These are phyloP conservation scores for Myotis daubentonii DNA, from an alignment of 2,797 vertebrate genomes.

Conservation along the genomic window DNA sequence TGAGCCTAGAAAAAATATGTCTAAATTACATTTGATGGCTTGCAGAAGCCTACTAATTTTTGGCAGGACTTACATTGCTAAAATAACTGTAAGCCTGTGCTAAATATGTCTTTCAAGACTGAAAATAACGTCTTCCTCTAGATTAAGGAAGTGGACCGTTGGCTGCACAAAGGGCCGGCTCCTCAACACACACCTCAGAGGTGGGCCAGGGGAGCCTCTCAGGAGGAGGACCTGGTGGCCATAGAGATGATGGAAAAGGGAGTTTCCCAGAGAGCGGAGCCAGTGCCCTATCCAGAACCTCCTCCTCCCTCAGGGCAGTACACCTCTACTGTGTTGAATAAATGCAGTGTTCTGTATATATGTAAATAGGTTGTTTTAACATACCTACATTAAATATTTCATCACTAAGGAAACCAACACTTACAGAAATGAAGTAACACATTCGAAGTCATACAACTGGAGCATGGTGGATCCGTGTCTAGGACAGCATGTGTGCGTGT, in stretches of 20 bases:
- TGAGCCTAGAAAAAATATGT: neutral
- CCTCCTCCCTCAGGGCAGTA: neutral
- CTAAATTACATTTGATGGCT: neutral
- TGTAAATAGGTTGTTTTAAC: neutral
- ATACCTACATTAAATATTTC: neutral
- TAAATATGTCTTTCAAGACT: neutral
- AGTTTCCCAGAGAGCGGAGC: too few relatives aligned
- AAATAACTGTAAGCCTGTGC: neutral
- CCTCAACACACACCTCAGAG: too few relatives aligned
- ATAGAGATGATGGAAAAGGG: neutral
- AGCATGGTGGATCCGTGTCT: neutral
- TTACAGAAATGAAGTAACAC: neutral
- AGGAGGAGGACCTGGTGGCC: neutral
- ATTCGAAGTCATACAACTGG: neutral
- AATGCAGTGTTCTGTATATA: neutral
- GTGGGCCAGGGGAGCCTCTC: neutral
- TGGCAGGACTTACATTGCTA: neutral
- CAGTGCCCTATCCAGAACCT: neutral
- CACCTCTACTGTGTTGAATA: neutral
- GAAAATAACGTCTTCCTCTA: neutral
- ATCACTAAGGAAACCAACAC: neutral
- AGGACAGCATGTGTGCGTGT: fast-evolving
- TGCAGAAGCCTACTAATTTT: neutral
- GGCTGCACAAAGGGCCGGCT: neutral
- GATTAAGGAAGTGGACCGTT: neutral